A percentile compares a stretch with the other conserved stretches of the same genome.
phyloP scores from a whole-genome alignment of 2,113 vertebrate genomes.

The Ameiurus melas region DNA sequence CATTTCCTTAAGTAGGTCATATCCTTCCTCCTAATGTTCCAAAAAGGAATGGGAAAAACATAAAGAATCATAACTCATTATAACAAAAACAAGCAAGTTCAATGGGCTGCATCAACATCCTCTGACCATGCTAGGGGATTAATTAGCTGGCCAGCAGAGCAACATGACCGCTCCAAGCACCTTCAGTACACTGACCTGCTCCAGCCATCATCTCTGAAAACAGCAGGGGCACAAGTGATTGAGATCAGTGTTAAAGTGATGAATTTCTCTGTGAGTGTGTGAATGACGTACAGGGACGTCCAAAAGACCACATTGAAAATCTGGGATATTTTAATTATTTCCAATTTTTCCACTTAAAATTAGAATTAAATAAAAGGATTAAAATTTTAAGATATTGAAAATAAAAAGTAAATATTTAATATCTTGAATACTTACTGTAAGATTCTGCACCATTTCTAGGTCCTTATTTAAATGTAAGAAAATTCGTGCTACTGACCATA shows the following conservation, averaged over 20 bases:
- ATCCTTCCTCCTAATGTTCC: conserved; percentile 35
- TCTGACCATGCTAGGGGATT: not conserved
- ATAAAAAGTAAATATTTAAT: not conserved
- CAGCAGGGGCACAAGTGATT: conserved; percentile 20
- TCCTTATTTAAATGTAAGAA: not conserved
- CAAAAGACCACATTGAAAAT: not conserved
- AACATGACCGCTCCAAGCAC: not conserved
- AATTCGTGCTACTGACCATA: not conserved
- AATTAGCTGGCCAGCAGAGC: not conserved
- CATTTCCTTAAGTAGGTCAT: conserved; percentile 11
- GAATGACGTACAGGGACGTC: not conserved
- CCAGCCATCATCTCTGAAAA: not conserved
- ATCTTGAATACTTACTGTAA: not conserved
- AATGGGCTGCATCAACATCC: not conserved
- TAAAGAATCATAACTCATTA: not conserved
- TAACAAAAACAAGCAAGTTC: conserved; percentile 16
- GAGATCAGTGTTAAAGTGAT: conserved; percentile 9
- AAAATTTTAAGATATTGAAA: not conserved
- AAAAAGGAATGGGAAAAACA: conserved; percentile 16
- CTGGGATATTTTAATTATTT: not conserved
- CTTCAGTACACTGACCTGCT: conserved; percentile 1
- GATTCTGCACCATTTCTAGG: not conserved
- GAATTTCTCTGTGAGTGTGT: not conserved
- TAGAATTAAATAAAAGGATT: not conserved
- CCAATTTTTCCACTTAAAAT: not conserved